Evolutionary conservation across 2,797 vertebrate genomes (phyloP).

Genomic region (Premnoplex brunnescens): DNA sequence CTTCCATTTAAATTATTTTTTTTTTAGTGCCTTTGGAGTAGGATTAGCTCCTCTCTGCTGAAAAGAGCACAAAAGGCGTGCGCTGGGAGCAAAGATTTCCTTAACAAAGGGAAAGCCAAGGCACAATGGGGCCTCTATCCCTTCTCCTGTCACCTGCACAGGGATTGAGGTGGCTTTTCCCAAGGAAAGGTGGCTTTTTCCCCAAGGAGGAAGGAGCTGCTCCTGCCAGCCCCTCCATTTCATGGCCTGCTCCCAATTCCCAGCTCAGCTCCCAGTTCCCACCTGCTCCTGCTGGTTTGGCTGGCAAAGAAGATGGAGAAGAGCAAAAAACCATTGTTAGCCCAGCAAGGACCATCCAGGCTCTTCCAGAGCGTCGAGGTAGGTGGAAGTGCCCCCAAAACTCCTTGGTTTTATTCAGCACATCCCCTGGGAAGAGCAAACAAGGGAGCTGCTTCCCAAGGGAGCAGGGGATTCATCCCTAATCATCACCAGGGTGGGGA

Average conservation of each 20-base stretch:
- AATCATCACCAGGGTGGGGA: fast-evolving
- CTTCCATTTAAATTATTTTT: not conserved
- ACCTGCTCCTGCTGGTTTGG: not conserved
- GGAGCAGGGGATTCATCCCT: fast-evolving
- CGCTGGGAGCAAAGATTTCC: not conserved
- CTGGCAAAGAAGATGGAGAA: not conserved
- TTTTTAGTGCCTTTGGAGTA: not conserved
- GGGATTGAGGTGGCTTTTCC: fast-evolving
- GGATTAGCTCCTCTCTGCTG: not conserved
- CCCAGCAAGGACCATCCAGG: not conserved
- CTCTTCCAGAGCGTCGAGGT: not conserved
- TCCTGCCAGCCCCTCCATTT: not conserved
- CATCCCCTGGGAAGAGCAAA: not conserved
- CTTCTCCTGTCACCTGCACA: not conserved
- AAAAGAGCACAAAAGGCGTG: not conserved
- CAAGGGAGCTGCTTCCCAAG: fast-evolving
- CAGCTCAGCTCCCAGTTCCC: not conserved
- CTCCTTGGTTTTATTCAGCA: fast-evolving
- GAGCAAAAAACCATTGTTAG: fast-evolving
- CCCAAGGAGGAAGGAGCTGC: not conserved
- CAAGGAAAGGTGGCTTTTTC: not conserved
- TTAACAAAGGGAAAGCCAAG: not conserved
- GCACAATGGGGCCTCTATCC: not conserved
- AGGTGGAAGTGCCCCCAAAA: not conserved
- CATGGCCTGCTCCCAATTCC: not conserved